Conservation (phyloP, 2,888 invertebrate species). For the Yponomeuta evonymella region DNA sequence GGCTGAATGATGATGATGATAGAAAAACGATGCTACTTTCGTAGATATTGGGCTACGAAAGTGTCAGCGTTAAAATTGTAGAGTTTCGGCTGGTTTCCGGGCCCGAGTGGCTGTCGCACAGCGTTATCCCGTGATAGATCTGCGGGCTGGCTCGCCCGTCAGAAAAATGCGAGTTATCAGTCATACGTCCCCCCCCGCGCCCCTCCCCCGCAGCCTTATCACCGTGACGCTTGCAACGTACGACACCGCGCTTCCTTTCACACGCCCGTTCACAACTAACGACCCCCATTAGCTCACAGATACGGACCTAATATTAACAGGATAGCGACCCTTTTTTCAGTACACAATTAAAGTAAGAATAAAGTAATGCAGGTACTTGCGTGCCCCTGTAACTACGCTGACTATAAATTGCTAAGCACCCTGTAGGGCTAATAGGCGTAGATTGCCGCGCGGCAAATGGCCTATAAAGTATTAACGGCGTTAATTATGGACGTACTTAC, state of each 20-base stretch:
- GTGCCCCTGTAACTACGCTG: neutral
- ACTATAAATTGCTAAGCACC: neutral
- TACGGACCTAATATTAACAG: neutral
- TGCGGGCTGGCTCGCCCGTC: neutral
- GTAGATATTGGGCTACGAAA: neutral
- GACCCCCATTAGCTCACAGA: neutral
- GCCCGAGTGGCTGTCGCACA: neutral
- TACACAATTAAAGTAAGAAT: neutral
- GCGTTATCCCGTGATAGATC: conserved; percentile 3
- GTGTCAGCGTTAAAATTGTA: neutral
- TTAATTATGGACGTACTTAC: neutral
- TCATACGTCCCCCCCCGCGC: neutral
- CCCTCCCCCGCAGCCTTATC: neutral
- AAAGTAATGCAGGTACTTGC: neutral
- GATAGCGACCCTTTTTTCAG: neutral
- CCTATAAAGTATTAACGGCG: neutral
- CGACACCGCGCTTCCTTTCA: neutral
- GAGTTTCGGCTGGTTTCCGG: neutral
- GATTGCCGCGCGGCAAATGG: neutral
- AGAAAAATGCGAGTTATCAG: conserved; percentile 8
- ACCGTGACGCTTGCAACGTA: neutral
- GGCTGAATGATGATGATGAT: too few relatives aligned
- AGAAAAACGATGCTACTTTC: too few relatives aligned
- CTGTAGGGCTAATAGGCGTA: conserved; percentile 1
- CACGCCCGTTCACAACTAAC: neutral